Evolutionary conservation across 2,797 vertebrate species (phyloP), one percentile per base, ranked within the genome.

Genomic region (Craterocephalus amniculus): DNA sequence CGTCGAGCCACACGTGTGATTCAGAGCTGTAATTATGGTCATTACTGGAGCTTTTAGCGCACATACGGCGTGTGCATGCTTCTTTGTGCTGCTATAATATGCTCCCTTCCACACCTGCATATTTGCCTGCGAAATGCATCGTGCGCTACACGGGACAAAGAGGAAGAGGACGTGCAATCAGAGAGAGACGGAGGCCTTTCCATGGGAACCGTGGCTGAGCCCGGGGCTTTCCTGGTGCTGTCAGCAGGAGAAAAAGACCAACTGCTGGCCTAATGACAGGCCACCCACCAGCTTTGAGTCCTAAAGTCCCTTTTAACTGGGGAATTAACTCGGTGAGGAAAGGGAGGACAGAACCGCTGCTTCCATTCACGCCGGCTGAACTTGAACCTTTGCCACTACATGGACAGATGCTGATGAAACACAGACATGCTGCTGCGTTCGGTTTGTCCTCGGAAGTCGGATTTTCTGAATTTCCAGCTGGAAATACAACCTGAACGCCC

Each of bases 211-310:
- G 43, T 68, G 34, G 65, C 58, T 16, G 26, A 76, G 81, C 87
- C 83, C 57, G 45, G 36, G 81, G 87, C 74, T 81, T 83, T 84
- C 76, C 74, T 80, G 62, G 29, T 32, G 67, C 60, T 82, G 77
- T 69, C 83, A 88, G 85, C 82, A 78, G 79, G 84, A 63, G 63
- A 84, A 56, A 76, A 27, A 66, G 74, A 79, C 70, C 83, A 80
- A 78, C 80, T 83, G 85, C 86, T 87, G 79, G 73, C 78, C 71
- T 91, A 87, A 87, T 91, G 73, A 90, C 69, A 89, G 86, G 67
- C 70, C 70, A 61, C 1, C n/a, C 66, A 66, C 6, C 70, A 65
- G 56, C 79, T 72, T 51, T n/a, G 70, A 80, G 70, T 64, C 32
- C 62, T 56, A 51, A 80, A 57, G 75, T 52, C 70, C 27, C 64